Evolutionary conservation across 92 coral and sea anemone genomes (phyloP), one percentile per base, ranked within the genome.

Genomic region (Diadumene lineata): DNA sequence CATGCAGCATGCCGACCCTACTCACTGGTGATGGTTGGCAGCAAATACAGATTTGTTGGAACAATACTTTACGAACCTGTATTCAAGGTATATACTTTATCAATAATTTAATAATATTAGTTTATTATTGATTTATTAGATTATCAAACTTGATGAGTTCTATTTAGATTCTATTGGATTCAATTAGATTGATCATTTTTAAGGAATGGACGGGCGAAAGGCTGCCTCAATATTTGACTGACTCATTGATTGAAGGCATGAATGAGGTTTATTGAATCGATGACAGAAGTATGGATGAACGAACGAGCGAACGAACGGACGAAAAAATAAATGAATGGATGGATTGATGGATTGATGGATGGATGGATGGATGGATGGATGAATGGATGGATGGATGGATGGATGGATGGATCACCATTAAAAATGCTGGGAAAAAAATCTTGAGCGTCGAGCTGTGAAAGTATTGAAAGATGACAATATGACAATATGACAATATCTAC

Each of bases 11-110:
- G 31, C n/a, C n/a, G n/a, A 30, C 68, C 34, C 21, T 70, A 70
- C 75, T 70, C 75, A 70, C 75, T 11, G 64, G 27, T 4, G 51
- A 50, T 4, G 61, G 57, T 30, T 50, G 51, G 64, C 75, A 18
- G 61, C 64, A 70, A 58, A 28, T 51, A 11, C 75, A 58, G 55
- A 70, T 70, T 4, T 18, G 44, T 31, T 70, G 75, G 10, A 58
- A 70, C 27, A 70, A 34, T 15, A 50, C 21, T 19, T 70, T 70
- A 22, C 44, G 60, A 58, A 70, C 75, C 75, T 70, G 68, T 62
- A 28, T 28, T n/a, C 21, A 62, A 7, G 31, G 64, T 9, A 58
- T 22, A 53, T n/a, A n/a, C n/a, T n/a, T n/a, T n/a, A n/a, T n/a
- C n/a, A n/a, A n/a, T n/a, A n/a, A n/a, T n/a, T 38, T 38, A 38